phyloP scores from a whole-genome alignment of 2,113 vertebrate species.

The Diglossa brunneiventris region DNA sequence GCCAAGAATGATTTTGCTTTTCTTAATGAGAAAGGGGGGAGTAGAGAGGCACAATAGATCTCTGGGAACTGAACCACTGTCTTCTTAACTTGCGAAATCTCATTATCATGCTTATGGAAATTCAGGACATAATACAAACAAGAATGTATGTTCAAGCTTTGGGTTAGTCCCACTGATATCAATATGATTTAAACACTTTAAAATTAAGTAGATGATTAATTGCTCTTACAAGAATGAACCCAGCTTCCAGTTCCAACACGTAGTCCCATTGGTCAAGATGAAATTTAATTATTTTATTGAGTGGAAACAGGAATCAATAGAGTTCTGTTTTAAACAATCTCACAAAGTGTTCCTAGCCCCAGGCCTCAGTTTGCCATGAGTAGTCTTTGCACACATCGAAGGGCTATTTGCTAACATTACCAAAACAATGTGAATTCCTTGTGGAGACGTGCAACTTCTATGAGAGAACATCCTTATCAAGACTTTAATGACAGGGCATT shows the following conservation, averaged over 20 bases:
- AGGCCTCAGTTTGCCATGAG: not conserved
- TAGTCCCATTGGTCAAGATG: not conserved
- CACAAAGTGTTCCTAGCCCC: not conserved
- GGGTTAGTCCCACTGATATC: not conserved
- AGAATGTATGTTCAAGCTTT: not conserved
- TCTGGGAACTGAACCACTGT: not conserved
- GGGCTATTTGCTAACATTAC: not conserved
- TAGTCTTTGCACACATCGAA: not conserved
- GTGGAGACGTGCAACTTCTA: not conserved
- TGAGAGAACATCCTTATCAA: not conserved
- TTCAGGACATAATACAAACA: not conserved
- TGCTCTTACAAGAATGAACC: not conserved
- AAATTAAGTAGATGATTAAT: not conserved
- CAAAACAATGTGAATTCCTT: not conserved
- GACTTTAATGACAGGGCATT: not conserved
- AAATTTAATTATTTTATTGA: slow-evolving; percentile 4
- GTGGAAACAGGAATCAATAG: not conserved
- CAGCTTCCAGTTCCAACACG: not conserved
- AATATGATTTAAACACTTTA: not conserved
- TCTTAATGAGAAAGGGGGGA: not conserved
- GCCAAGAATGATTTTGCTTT: not conserved
- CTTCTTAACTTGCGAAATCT: not conserved
- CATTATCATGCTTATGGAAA: not conserved
- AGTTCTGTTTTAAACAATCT: not conserved
- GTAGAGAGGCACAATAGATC: not conserved